Conservation (phyloP, 2,888 invertebrate species). For the Sceliomorpha sp. region DNA sequence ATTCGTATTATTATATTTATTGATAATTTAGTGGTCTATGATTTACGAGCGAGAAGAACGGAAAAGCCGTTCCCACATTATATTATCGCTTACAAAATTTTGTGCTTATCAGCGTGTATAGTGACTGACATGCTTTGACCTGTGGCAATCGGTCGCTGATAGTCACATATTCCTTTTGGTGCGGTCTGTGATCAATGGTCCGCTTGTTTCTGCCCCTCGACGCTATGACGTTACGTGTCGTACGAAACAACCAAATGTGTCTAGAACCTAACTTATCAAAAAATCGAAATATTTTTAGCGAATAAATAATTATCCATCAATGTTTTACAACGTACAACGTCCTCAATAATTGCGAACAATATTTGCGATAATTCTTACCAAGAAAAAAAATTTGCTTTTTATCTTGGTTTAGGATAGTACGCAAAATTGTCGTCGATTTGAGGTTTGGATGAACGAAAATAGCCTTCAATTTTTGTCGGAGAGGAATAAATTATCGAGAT, state of each 20-base stretch:
- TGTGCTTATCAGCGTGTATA: slow-evolving; percentile 65
- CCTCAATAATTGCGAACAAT: too few relatives aligned
- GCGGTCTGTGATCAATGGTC: slow-evolving; percentile 70
- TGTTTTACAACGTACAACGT: too few relatives aligned
- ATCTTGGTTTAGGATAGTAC: too few relatives aligned
- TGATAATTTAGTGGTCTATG: slow-evolving; percentile 33
- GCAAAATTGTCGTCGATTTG: too few relatives aligned
- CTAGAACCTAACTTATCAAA: slow-evolving; percentile 32
- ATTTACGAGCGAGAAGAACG: slow-evolving; percentile 46
- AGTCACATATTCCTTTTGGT: slow-evolving; percentile 71
- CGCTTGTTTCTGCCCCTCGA: slow-evolving; percentile 67
- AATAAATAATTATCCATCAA: slow-evolving; percentile 2
- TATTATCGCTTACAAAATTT: slow-evolving; percentile 66
- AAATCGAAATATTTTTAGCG: slow-evolving; percentile 36
- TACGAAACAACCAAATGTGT: slow-evolving; percentile 29
- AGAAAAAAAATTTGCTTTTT: too few relatives aligned
- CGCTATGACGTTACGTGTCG: slow-evolving; percentile 26
- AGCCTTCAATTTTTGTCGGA: too few relatives aligned
- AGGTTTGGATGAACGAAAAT: too few relatives aligned
- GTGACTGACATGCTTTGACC: slow-evolving; percentile 75
- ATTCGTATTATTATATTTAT: slow-evolving; percentile 37
- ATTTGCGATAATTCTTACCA: too few relatives aligned
- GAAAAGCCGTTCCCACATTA: slow-evolving; percentile 59
- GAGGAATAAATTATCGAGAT: too few relatives aligned
- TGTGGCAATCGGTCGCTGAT: slow-evolving; percentile 76